These are phyloP conservation scores for Chaunax sp. DNA, from an alignment of 2,797 vertebrate species.

Conservation along the genomic window DNA sequence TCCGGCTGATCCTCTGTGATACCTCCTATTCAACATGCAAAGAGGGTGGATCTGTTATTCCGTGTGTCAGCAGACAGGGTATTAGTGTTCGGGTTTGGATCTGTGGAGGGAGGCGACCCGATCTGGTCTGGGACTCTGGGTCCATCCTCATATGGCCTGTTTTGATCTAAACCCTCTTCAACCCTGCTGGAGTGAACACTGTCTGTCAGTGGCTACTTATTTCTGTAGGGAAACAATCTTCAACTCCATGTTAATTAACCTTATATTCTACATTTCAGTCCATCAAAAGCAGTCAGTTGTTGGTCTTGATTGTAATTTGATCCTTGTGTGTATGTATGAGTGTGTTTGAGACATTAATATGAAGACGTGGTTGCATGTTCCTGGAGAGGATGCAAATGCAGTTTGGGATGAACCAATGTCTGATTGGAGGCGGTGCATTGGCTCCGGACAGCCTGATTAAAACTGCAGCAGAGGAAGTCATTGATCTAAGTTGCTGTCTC, in stretches of 20 bases:
- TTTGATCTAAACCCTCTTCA: constrained; percentile 9
- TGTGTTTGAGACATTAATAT: background rate
- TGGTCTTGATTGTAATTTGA: background rate
- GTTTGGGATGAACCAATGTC: background rate
- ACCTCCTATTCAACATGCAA: constrained; percentile 54
- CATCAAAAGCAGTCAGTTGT: background rate
- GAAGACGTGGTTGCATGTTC: no score
- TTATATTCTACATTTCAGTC: background rate
- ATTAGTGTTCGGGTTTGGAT: constrained; percentile 54
- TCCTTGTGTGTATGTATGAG: no score
- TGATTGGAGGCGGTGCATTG: background rate
- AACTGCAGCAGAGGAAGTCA: constrained; percentile 7
- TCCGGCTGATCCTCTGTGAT: constrained; percentile 57
- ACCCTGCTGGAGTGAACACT: background rate
- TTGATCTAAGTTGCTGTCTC: constrained; percentile 15
- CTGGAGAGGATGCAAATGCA: background rate
- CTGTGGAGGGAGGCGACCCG: background rate
- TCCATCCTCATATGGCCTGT: background rate
- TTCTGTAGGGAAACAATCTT: background rate
- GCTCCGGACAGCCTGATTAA: background rate
- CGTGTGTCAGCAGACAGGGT: constrained; percentile 63
- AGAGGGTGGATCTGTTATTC: constrained; percentile 43
- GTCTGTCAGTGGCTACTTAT: no score
- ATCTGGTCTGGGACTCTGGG: background rate
- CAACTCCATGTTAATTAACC: background rate